These are phyloP conservation scores for Gymnoscopelus microlampas DNA, from an alignment of 2,797 vertebrate genomes.

Conservation along the genomic window DNA sequence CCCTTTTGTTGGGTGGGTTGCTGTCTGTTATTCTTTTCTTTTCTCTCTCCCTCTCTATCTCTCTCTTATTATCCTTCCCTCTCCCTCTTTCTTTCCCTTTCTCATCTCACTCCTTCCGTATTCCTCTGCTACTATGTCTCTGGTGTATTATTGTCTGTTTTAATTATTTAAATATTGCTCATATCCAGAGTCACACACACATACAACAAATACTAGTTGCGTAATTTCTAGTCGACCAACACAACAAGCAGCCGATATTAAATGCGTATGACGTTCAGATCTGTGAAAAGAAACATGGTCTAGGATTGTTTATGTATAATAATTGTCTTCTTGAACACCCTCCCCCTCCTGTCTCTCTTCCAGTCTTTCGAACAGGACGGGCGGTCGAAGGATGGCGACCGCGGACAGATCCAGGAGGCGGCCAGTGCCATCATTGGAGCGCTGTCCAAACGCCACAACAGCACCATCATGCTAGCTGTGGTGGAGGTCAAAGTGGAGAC, in stretches of 20 bases:
- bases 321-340: background rate
- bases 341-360: background rate
- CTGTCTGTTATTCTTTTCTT: no score
- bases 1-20: background rate
- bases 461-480: conserved; percentile 88
- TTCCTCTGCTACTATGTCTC: background rate
- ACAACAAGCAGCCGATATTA: no score
- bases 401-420: conserved; percentile 86
- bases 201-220: no score
- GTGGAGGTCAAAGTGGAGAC: conserved; percentile 93
- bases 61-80: background rate
- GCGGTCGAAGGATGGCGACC: conserved; percentile 77
- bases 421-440: conserved; percentile 85
- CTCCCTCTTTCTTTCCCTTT: background rate
- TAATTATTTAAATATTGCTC: no score
- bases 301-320: no score
- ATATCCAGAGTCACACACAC: no score
- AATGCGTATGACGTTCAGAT: no score
- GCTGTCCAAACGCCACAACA: conserved; percentile 90
- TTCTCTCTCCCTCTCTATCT: background rate
- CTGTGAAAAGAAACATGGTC: no score
- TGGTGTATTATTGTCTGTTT: no score
- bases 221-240: no score
- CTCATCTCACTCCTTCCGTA: background rate
- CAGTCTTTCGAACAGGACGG: conserved; percentile 88